These are phyloP conservation scores for Dendropsophus ebraccatus DNA, from an alignment of 2,113 vertebrate species.

Conservation along the genomic window DNA sequence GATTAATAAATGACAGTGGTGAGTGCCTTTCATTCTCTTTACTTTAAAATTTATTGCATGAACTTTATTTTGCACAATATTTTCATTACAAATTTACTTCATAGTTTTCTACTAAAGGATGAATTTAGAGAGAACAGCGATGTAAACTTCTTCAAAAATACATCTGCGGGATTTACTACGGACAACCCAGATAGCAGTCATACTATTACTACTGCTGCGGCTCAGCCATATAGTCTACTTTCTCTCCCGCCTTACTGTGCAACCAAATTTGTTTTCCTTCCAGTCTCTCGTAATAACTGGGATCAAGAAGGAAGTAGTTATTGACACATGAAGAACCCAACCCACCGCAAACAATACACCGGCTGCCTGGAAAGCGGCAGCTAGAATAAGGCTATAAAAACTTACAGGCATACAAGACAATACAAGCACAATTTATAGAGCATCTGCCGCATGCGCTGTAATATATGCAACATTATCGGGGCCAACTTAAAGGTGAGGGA, in stretches of 20 bases:
- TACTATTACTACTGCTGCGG: background rate
- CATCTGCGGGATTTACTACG: too few relatives aligned
- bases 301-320: background rate
- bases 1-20: too few relatives aligned
- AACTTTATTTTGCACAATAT: too few relatives aligned
- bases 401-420: background rate
- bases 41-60: too few relatives aligned
- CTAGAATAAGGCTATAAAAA: background rate
- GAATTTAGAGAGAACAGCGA: too few relatives aligned
- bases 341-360: conserved; percentile 20
- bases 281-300: background rate
- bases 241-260: background rate
- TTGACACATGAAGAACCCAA: conserved; percentile 11
- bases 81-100: too few relatives aligned
- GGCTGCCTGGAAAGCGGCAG: background rate
- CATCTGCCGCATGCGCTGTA: background rate
- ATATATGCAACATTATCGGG: background rate
- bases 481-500: too few relatives aligned
- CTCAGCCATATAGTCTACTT: background rate
- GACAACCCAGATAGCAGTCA: background rate
- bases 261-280: background rate
- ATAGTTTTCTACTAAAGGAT: too few relatives aligned
- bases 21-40: too few relatives aligned
- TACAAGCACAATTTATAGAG: background rate
- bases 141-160: too few relatives aligned